Evolutionary conservation across 2,797 vertebrate species (phyloP).

Genomic region (Carduelis carduelis): DNA sequence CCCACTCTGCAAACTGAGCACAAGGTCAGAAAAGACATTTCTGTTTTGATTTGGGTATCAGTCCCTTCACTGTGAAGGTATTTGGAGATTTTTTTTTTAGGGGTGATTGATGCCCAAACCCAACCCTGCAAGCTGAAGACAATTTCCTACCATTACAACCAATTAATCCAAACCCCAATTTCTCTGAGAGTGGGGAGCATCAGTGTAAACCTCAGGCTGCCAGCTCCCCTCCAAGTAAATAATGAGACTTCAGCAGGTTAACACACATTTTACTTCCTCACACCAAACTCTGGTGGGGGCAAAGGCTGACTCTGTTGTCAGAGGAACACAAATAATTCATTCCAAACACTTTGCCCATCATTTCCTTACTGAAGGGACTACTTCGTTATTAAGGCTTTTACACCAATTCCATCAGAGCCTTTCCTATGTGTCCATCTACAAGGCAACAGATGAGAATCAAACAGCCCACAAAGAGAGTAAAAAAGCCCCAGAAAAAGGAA

Average conservation of each 20-base stretch:
- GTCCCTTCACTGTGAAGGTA: not conserved
- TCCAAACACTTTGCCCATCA: not conserved
- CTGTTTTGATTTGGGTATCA: not conserved
- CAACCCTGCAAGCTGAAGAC: not conserved
- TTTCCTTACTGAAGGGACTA: not conserved
- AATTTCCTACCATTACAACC: not conserved
- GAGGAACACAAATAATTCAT: not conserved
- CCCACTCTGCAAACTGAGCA: not conserved
- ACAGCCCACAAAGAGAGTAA: not conserved
- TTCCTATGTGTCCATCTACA: not conserved
- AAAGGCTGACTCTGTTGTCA: not conserved
- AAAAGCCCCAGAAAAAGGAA: not conserved
- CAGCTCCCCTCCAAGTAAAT: not conserved
- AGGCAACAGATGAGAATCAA: not conserved
- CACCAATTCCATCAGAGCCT: not conserved
- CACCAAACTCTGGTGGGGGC: not conserved
- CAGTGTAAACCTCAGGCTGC: not conserved
- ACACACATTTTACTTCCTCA: not conserved
- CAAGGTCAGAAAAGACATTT: not conserved
- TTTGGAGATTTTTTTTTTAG: not conserved
- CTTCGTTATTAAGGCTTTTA: not conserved
- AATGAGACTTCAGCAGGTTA: not conserved
- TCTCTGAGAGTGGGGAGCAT: rapidly evolving
- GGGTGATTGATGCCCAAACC: not conserved
- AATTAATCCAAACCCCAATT: not conserved